Percentiles rank a stretch among this genome's conserved stretches.
Conservation (phyloP, 2,113 vertebrate genomes). For the Neolamprologus brichardi region DNA sequence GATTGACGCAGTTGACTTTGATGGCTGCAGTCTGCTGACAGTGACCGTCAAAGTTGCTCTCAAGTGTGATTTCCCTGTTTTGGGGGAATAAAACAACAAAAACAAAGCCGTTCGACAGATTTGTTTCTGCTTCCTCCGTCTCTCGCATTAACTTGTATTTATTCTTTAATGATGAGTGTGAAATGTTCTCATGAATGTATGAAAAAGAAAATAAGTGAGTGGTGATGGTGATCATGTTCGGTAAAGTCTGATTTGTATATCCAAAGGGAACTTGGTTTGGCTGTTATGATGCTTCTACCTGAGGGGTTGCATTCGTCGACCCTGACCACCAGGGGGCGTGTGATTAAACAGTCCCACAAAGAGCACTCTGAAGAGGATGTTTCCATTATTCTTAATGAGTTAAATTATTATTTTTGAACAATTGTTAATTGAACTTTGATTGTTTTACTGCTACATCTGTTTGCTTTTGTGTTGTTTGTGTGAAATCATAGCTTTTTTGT, state of each 20-base stretch:
- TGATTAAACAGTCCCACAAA: conserved; percentile 39
- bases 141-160: conserved; percentile 3
- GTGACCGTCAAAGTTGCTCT: neutral
- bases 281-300: conserved; percentile 59
- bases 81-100: neutral
- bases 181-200: conserved; percentile 47
- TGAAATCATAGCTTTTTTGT: conserved; percentile 20
- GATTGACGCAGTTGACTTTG: conserved; percentile 17
- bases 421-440: conserved; percentile 51
- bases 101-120: neutral
- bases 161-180: conserved; percentile 59
- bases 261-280: conserved; percentile 10
- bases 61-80: neutral
- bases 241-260: conserved; percentile 11
- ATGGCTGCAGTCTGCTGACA: neutral
- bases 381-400: conserved; percentile 14
- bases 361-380: conserved; percentile 53
- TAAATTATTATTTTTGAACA: conserved; percentile 56
- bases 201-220: neutral
- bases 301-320: neutral
- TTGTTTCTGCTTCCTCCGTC: neutral
- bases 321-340: conserved; percentile 28
- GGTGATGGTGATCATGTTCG: neutral
- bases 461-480: conserved; percentile 2
- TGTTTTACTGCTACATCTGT: conserved; percentile 20